Evolutionary conservation across 2,888 invertebrate genomes (phyloP).

Genomic region (Cyaniris semiargus): DNA sequence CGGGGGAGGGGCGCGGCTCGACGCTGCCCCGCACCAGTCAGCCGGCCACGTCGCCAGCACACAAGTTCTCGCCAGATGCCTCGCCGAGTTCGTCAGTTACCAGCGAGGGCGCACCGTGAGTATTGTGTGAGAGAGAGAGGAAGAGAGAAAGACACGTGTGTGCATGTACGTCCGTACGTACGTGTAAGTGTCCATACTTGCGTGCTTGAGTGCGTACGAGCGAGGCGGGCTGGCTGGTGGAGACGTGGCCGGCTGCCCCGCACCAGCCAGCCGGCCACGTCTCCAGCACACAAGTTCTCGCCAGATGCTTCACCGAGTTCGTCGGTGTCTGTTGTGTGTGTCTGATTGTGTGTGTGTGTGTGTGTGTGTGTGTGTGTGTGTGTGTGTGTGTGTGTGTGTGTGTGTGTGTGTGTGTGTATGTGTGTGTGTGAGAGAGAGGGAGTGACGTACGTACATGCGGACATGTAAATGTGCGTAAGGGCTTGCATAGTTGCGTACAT

Average conservation of each 20-base stretch:
- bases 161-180: neutral
- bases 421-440: neutral
- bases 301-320: constrained; percentile 93
- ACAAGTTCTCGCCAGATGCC: constrained; percentile 89
- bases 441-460: neutral
- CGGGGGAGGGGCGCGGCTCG: constrained; percentile 66
- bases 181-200: neutral
- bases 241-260: constrained; percentile 67
- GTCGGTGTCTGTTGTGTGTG: no score
- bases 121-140: constrained; percentile 37
- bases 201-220: no score
- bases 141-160: neutral
- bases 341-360: constrained; percentile 65
- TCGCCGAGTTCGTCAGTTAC: constrained; percentile 94
- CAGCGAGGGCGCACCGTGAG: constrained; percentile 88
- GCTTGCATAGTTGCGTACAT: neutral
- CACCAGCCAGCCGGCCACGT: constrained; percentile 63
- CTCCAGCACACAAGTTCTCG: constrained; percentile 83
- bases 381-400: neutral
- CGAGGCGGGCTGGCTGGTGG: no score
- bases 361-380: neutral
- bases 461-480: neutral
- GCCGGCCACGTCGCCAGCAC: constrained; percentile 66
- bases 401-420: neutral
- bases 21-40: constrained; percentile 66